Percentiles rank a stretch among this genome's conserved stretches.
Evolutionary conservation across 2,888 invertebrate species (phyloP).

Genomic region (Caenorhabditis afra): DNA sequence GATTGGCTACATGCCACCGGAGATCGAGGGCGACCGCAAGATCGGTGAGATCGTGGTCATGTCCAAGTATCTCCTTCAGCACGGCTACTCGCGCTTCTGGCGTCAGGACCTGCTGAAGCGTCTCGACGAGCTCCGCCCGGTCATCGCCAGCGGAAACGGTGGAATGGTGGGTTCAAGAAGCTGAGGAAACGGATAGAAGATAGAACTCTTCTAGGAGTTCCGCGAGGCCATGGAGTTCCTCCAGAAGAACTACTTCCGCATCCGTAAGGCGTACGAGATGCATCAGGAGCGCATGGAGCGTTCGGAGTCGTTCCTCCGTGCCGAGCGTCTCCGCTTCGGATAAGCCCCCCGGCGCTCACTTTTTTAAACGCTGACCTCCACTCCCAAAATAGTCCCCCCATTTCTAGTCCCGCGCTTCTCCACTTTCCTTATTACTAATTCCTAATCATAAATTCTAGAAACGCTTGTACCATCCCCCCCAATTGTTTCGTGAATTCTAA

Average conservation of each 20-base stretch:
- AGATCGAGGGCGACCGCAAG: slow-evolving; percentile 3
- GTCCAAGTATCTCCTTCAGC: neutral
- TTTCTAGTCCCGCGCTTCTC: too few relatives aligned
- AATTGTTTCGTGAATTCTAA: too few relatives aligned
- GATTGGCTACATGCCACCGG: neutral
- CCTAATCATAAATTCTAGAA: too few relatives aligned
- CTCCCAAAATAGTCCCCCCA: too few relatives aligned
- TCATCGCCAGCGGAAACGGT: neutral
- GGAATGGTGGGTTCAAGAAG: neutral
- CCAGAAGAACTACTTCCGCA: slow-evolving; percentile 15
- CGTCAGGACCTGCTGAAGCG: neutral
- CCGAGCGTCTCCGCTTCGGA: too few relatives aligned
- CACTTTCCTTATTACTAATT: too few relatives aligned
- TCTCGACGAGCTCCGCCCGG: slow-evolving; percentile 1
- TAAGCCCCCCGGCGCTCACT: too few relatives aligned
- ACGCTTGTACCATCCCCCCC: too few relatives aligned
- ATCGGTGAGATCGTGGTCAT: neutral
- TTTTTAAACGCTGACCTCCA: too few relatives aligned
- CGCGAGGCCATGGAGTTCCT: slow-evolving; percentile 7
- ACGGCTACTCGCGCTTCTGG: slow-evolving; percentile 10
- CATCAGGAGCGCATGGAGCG: neutral
- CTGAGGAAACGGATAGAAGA: too few relatives aligned
- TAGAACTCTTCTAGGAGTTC: slow-evolving; percentile 22
- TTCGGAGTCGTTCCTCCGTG: neutral
- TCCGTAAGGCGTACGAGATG: slow-evolving; percentile 8